Base-by-base conservation (phyloP, 1,140 invertebrate species). In the Lutraria rhynchaena region DNA sequence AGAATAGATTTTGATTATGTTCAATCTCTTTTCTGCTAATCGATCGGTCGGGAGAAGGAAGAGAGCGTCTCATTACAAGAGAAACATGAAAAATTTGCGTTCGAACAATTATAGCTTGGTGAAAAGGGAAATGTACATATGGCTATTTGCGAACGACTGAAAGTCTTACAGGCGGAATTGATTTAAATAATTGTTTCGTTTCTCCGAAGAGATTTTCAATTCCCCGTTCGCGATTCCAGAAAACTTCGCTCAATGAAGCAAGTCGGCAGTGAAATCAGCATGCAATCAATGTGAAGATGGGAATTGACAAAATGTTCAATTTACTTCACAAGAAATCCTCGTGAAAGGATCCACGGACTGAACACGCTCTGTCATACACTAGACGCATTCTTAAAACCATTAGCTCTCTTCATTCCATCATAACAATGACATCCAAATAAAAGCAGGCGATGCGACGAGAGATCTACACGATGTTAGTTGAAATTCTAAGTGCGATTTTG, bases 131-230 rank as follows among this genome's bases (percentile, higher is more conserved):
- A 74, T 74, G 71, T 77, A 77, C 74, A 77, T 77, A 77, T 77
- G 74, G 74, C 74, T 37, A 65, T 77, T 77, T 77, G 74, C 46
- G 41, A 65, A 31, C 60, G 44, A 35, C 74, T 24, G 74, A 65
- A 77, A 63, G 55, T 53, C 41, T 57, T 80, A 60, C 63, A 24
- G 67, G 76, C 76, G 76, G 76, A 80, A 80, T 80, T 80, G 76
- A 80, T 80, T 80, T 80, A 57, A 80, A 70, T 80, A 80, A 80
- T 80, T 80, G 65, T 80, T 80, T 55, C 76, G 67, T 80, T 70
- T 58, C 76, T 58, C 70, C 41, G 63, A 83, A 83, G 67, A 61
- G 58, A 41, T 83, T 73, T 76, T 77, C 81, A 83, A 77, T 83
- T 77, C 67, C 81, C 81, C 22, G 13, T 60, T 31, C 74, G 74